Base-by-base conservation (phyloP, 2,113 vertebrate species). In the Laticauda laticaudata region DNA sequence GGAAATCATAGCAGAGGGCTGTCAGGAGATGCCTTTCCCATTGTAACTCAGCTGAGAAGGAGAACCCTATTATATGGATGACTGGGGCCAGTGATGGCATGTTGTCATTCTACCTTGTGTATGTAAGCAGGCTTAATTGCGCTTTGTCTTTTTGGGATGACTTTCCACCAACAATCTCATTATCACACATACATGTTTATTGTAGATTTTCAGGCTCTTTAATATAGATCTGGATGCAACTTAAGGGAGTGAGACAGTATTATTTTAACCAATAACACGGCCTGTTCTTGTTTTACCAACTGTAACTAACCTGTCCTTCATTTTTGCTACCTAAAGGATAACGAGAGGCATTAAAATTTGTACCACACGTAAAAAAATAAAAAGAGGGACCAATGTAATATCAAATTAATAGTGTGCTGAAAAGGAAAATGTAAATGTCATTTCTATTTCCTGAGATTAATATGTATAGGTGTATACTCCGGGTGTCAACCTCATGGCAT, bases 71-170 rank as follows among this genome's bases (percentile, higher is more conserved):
- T 95, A 97, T 92, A 95, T 95, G 96, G 97, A 95, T 96, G 96
- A 97, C 94, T 1, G 8, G 94, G 95, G 94, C 95, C 56, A 0
- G 93, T 91, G 90, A 94, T 92, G 95, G 97, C 97, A 92, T 94
- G 96, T 95, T 97, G 96, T 97, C 97, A 96, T 91, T 96, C 97
- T 94, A 94, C 93, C 96, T 95, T 94, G 94, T 97, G 94, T 90
- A 94, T 96, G 96, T 96, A 97, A 96, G 96, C 95, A 95, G 96
- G 95, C 97, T 96, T 97, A 97, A 97, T 96, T 97, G 96, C 97
- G 92, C 94, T 96, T 95, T 94, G 96, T 97, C 96, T 97, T 97
- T 96, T 93, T 95, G 90, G 94, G 96, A 96, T 93, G 95, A 94
- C 94, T 96, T 95, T 96, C 94, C 96, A 96, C 96, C 97, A 96